Conservation (phyloP, 2,113 vertebrate species). For the Nibea albiflora region DNA sequence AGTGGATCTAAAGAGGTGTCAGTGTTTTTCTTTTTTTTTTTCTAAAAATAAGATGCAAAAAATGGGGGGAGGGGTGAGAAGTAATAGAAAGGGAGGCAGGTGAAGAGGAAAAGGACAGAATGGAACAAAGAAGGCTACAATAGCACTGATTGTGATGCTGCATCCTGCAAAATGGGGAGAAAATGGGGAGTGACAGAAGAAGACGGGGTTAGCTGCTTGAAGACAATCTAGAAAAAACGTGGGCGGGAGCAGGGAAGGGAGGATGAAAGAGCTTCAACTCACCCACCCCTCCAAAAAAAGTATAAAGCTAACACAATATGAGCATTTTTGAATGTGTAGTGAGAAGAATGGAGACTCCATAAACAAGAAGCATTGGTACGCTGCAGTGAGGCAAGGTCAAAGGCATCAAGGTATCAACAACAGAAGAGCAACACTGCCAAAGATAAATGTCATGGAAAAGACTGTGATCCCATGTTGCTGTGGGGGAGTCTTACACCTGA, state of each 20-base stretch:
- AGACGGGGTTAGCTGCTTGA: slow-evolving; percentile 45
- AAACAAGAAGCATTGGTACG: slow-evolving; percentile 18
- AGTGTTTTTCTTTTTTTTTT: slow-evolving; percentile 13
- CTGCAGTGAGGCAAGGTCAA: slow-evolving; percentile 50
- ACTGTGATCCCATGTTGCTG: slow-evolving; percentile 42
- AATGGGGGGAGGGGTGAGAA: background rate
- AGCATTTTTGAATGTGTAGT: slow-evolving; percentile 1
- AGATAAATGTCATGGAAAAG: slow-evolving; percentile 73
- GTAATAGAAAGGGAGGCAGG: background rate
- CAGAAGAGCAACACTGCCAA: slow-evolving; percentile 50
- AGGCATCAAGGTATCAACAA: slow-evolving; percentile 44
- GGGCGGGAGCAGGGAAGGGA: no score
- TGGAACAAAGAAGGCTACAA: slow-evolving; percentile 31
- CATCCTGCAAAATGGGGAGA: slow-evolving; percentile 29
- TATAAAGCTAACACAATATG: background rate
- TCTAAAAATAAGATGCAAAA: slow-evolving; percentile 20
- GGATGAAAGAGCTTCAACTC: background rate
- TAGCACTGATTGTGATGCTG: slow-evolving; percentile 59
- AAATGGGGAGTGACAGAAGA: slow-evolving; percentile 39
- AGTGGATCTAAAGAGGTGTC: slow-evolving; percentile 59
- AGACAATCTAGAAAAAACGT: slow-evolving; percentile 7
- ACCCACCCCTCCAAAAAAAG: background rate
- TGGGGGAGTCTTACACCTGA: slow-evolving; percentile 8
- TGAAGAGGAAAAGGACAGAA: background rate
- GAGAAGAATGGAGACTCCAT: slow-evolving; percentile 4